Evolutionary conservation across 1,140 invertebrate genomes (phyloP).

Genomic region (Sitobion miscanthi): DNA sequence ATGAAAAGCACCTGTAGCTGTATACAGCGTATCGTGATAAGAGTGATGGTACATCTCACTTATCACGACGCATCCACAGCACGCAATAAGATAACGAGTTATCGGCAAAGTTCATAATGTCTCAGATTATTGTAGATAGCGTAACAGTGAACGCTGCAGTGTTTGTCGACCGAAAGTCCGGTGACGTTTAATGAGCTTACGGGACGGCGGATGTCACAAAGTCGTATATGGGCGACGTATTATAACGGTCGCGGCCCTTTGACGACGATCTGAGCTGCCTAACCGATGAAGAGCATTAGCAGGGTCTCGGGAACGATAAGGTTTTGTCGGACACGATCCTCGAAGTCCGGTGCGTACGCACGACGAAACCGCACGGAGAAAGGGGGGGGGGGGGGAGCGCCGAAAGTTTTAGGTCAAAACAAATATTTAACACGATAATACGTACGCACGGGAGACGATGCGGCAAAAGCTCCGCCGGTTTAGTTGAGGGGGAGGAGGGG

Average conservation of each 20-base stretch:
- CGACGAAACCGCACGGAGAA: background rate
- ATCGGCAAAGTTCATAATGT: too few species aligned
- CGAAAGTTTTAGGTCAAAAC: slow-evolving; percentile 9
- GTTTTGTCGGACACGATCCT: background rate
- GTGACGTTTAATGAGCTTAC: background rate
- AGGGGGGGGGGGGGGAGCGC: too few species aligned
- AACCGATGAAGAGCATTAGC: slow-evolving; percentile 29
- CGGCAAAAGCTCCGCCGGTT: too few species aligned
- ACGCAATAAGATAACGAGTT: too few species aligned
- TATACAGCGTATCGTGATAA: too few species aligned
- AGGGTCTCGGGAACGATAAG: background rate
- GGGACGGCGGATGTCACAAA: background rate
- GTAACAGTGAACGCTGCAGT: too few species aligned
- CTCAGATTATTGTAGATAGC: too few species aligned
- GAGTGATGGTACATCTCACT: too few species aligned
- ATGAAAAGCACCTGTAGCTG: background rate
- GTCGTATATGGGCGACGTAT: background rate
- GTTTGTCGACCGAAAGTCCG: background rate
- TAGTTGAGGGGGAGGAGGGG: too few species aligned
- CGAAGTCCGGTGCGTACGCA: background rate
- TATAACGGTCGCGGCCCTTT: background rate
- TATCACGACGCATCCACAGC: too few species aligned
- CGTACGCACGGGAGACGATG: too few species aligned
- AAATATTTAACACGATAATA: background rate
- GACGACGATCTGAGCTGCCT: background rate